Conservation (phyloP, 2,888 invertebrate species). For the Flexamia atlantica region DNA sequence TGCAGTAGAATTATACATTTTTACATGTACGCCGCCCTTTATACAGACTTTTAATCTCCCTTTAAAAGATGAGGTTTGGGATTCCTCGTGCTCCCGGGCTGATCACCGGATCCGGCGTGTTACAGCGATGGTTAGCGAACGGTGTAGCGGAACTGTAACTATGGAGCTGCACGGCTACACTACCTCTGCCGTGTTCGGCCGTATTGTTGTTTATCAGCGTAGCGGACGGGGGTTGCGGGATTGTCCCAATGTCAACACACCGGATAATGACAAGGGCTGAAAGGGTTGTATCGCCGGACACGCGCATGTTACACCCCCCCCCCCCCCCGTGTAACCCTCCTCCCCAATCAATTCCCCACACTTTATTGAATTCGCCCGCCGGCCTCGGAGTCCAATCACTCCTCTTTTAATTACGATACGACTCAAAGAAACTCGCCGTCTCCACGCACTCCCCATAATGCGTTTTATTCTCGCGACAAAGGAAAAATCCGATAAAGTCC, state of each 20-base stretch:
- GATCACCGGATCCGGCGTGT: too few relatives aligned
- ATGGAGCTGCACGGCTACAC: background rate
- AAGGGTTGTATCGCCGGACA: conserved; percentile 50
- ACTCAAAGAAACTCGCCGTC: conserved; percentile 39
- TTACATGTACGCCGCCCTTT: too few relatives aligned
- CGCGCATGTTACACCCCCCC: conserved; percentile 37
- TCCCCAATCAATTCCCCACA: conserved; percentile 45
- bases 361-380: conserved; percentile 50
- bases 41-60: too few relatives aligned
- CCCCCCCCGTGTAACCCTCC: background rate
- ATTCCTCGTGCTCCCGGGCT: too few relatives aligned
- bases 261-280: conserved; percentile 34
- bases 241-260: conserved; percentile 42
- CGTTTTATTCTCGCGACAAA: conserved; percentile 30
- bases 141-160: too few relatives aligned
- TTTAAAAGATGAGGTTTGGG: too few relatives aligned
- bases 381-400: conserved; percentile 46
- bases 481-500: conserved; percentile 15
- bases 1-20: too few relatives aligned
- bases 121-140: too few relatives aligned
- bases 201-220: conserved; percentile 1
- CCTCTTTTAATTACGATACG: conserved; percentile 47
- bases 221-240: conserved; percentile 6
- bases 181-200: background rate
- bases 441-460: conserved; percentile 14